phyloP scores from a whole-genome alignment of 2,888 invertebrate genomes.

The Helleia helle region DNA sequence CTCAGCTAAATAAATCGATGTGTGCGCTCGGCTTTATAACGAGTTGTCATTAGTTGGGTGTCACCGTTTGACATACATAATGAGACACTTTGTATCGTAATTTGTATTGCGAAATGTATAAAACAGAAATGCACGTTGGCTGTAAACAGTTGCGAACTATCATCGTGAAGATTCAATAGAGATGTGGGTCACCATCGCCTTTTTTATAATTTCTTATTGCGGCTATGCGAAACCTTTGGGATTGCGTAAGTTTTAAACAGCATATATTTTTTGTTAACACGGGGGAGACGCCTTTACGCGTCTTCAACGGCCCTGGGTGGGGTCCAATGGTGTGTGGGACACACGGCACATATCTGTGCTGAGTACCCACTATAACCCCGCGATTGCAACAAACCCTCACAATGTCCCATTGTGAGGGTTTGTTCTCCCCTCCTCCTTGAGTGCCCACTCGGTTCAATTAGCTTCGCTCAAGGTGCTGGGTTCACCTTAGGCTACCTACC shows the following conservation, averaged over 20 bases:
- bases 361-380: too few relatives aligned
- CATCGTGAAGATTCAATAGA: background rate
- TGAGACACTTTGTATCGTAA: slow-evolving; percentile 6
- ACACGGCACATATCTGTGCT: too few relatives aligned
- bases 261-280: too few relatives aligned
- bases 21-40: slow-evolving; percentile 7
- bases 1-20: background rate
- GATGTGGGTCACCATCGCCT: background rate
- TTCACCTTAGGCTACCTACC: too few relatives aligned
- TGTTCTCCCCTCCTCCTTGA: too few relatives aligned
- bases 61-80: slow-evolving; percentile 9
- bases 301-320: too few relatives aligned
- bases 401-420: too few relatives aligned
- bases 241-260: slow-evolving; percentile 1
- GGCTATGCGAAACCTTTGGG: background rate
- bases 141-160: background rate
- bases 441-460: too few relatives aligned
- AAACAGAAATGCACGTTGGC: background rate
- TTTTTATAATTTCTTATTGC: background rate
- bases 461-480: too few relatives aligned
- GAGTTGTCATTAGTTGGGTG: slow-evolving; percentile 8
- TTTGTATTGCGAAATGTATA: slow-evolving; percentile 9
- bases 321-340: too few relatives aligned
- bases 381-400: too few relatives aligned
- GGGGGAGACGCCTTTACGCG: too few relatives aligned